A percentile compares a stretch with the other conserved stretches of the same genome.
phyloP scores from a whole-genome alignment of 2,113 vertebrate genomes.

The Phyllostomus discolor region DNA sequence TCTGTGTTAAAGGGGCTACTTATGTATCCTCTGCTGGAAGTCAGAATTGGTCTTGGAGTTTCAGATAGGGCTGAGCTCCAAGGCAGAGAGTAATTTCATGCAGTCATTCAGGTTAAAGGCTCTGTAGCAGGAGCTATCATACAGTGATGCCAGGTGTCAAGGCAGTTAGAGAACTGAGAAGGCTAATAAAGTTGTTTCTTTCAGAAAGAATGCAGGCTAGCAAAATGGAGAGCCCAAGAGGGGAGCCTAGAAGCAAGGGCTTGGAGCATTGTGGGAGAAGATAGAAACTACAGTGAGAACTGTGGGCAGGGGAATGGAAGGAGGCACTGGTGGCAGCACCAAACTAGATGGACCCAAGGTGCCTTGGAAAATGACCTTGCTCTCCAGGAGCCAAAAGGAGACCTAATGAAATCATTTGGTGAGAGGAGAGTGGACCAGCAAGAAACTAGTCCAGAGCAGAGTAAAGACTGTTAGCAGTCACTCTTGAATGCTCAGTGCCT shows the following conservation, averaged over 20 bases:
- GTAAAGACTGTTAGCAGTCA: not conserved
- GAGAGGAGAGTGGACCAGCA: not conserved
- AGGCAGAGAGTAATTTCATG: not conserved
- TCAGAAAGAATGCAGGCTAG: not conserved
- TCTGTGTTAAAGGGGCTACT: not conserved
- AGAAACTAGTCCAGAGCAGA: not conserved
- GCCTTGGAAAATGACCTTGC: not conserved
- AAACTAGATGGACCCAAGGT: not conserved
- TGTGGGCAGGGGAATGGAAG: rapidly evolving
- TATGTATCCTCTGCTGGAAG: not conserved
- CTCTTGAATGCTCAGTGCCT: not conserved
- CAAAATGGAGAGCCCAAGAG: not conserved
- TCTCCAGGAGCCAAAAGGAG: not conserved
- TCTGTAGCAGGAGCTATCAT: not conserved
- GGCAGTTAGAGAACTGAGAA: not conserved
- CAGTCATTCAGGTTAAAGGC: not conserved
- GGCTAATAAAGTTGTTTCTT: not conserved
- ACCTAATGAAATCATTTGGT: not conserved
- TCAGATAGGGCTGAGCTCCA: not conserved
- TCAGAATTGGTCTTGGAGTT: not conserved
- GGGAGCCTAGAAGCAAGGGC: not conserved
- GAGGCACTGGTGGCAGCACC: not conserved
- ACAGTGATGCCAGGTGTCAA: not conserved
- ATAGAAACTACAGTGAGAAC: not conserved
- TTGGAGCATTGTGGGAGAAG: not conserved